Evolutionary conservation across 2,888 invertebrate species (phyloP).

Genomic region (Fissipunctia ypsillon): DNA sequence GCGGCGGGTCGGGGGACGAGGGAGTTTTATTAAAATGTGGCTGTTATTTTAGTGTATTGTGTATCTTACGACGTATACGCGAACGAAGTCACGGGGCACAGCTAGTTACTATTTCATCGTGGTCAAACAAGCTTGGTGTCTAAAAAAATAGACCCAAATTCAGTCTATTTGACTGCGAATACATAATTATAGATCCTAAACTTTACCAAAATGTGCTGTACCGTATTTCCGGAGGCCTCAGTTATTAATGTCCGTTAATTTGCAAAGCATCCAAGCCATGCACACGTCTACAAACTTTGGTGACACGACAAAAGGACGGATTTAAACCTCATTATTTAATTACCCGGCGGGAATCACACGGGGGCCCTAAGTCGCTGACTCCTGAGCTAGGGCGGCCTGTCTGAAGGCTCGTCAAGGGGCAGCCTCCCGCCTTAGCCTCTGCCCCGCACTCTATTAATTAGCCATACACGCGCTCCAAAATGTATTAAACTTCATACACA

Average conservation of each 20-base stretch:
- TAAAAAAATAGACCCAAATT: neutral
- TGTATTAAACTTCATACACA: slow-evolving; percentile 48
- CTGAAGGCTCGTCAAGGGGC: slow-evolving; percentile 80
- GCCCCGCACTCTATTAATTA: slow-evolving; percentile 84
- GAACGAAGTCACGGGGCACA: too few species aligned
- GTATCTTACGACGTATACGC: too few species aligned
- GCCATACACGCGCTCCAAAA: slow-evolving; percentile 69
- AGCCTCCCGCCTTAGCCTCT: slow-evolving; percentile 74
- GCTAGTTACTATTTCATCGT: too few species aligned
- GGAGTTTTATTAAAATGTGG: too few species aligned
- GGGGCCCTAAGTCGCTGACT: slow-evolving; percentile 79
- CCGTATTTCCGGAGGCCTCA: slow-evolving; percentile 24
- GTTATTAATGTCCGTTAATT: slow-evolving; percentile 56
- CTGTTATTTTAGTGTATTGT: too few species aligned
- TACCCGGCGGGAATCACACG: slow-evolving; percentile 81
- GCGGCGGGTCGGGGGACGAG: too few species aligned
- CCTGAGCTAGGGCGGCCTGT: slow-evolving; percentile 77
- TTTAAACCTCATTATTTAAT: slow-evolving; percentile 86
- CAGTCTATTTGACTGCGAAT: neutral
- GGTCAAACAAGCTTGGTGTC: neutral
- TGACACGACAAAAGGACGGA: slow-evolving; percentile 73
- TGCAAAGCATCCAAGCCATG: slow-evolving; percentile 44
- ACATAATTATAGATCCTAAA: neutral
- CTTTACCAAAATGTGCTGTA: neutral
- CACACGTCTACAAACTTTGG: slow-evolving; percentile 63